Evolutionary conservation across 2,888 invertebrate genomes (phyloP), one percentile per base, ranked within the genome.

Genomic region (Phania funesta): DNA sequence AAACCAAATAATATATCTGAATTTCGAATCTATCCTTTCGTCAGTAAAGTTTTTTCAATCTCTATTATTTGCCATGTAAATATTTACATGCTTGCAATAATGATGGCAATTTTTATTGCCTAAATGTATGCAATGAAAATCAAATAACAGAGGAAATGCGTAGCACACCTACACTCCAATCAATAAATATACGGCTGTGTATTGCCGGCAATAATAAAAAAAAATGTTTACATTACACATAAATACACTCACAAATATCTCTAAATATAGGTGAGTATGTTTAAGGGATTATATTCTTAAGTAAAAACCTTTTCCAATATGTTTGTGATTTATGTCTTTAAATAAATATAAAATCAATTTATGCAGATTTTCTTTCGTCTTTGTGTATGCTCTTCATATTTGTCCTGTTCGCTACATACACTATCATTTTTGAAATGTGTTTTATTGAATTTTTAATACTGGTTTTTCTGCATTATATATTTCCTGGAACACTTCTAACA

Each of bases 331-430:
- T 52, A 41, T 35, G 35, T 65, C 24, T n/a, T 38, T 46, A 46
- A 65, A 56, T 48, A 74, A 74, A 74, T 65, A 64, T 18, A 11
- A 64, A 74, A 74, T 74, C 64, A 64, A 64, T 74, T 74, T 46
- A 65, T 74, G 64, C 18, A 64, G 46, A 54, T 74, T 64, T 62
- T 54, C 24, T 2, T 46, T 54, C 35, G 1, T 13, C 46, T 35
- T 24, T 73, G 24, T 13, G 8, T 62, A 9, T 46, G 13, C 16
- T 16, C 16, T 44, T 5, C 6, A 18, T 44, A 18, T 44, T 18
- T 8, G 3, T 7, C 1, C 16, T 41, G 41, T n/a, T 44, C 16
- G 41, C 13, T 35, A 26, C 16, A 74, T 74, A 56, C 56, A 46
- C 58, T 64, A 32, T 38, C 32, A 35, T 22, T 56, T 35, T 35